Base-by-base conservation (phyloP, 2,797 vertebrate species). In the Gambusia yucatana region DNA sequence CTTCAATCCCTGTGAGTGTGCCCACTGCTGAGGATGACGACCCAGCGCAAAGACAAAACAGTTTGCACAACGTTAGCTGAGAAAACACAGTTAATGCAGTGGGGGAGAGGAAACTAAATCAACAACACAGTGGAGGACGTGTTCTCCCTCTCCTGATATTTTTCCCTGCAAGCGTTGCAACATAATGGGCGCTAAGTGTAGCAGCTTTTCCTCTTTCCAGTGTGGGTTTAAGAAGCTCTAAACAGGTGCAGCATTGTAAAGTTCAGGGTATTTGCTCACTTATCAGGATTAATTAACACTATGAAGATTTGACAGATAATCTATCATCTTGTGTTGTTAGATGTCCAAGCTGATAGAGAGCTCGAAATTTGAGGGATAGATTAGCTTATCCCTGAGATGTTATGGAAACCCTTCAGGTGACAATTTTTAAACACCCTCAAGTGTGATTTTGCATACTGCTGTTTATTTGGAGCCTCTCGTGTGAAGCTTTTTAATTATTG, bases 1-100 rank as follows among this genome's bases (percentile, higher is more conserved):
- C 95, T 92, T 93, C 91, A 46, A 13, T 90, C 91, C 90, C 90
- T 85, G 89, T 79, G 89, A 90, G 92, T 76, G 92, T 88, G 95
- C 96, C 94, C 93, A 93, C 96, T 93, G 94, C 95, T 93, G 96
- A 97, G 96, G 96, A 96, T 92, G 96, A 83, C 91, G 96, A 95
- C 96, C 95, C 96, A 97, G 97, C 77, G 96, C 96, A 97, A 97
- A 98, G 97, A 98, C 97, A 98, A 98, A 99, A 98, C 97, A 97
- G 97, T 98, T 99, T 98, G 96, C 97, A 96, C 97, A 98, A 97
- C 96, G 96, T 97, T 96, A 96, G 94, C 90, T 93, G 91, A 93
- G 93, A 96, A 96, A 96, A 95, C 93, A 94, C 85, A 87, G 89
- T 88, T 84, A 79, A 84, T 91, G 86, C 87, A 83, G 87, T 73